A percentile compares a stretch with the other conserved stretches of the same genome.
phyloP scores from a whole-genome alignment of 2,888 invertebrate species.

The Lumbricus terrestris region DNA sequence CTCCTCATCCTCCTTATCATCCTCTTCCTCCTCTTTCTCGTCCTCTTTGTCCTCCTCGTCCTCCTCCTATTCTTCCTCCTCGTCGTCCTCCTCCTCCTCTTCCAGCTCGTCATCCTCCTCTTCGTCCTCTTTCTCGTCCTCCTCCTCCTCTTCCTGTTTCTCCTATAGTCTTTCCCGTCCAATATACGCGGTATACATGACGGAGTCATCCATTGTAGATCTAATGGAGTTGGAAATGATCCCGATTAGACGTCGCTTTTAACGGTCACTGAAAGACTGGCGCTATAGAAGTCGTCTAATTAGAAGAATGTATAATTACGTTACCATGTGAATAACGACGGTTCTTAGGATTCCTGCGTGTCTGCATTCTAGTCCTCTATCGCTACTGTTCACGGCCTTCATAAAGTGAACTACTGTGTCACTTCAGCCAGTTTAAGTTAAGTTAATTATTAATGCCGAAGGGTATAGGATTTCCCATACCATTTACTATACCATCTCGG shows the following conservation, averaged over 20 bases:
- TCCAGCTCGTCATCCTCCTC: background rate
- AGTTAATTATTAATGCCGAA: too few species aligned
- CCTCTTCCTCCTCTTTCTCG: too few species aligned
- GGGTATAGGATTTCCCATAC: too few species aligned
- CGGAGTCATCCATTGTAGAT: background rate
- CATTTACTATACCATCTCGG: too few species aligned
- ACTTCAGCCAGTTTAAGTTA: too few species aligned
- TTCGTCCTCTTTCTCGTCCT: background rate
- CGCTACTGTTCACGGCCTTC: background rate
- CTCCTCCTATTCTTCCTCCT: too few species aligned
- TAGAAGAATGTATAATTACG: background rate
- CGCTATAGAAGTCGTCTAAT: background rate
- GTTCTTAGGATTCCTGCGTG: background rate
- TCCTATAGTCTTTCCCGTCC: background rate
- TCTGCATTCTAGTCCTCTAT: background rate
- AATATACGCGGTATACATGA: background rate
- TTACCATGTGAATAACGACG: background rate
- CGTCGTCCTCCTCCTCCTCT: background rate
- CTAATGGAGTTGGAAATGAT: background rate
- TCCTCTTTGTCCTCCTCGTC: too few species aligned
- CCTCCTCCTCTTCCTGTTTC: too few species aligned
- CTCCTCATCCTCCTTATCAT: too few species aligned
- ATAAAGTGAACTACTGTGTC: too few species aligned
- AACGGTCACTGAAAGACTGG: background rate
- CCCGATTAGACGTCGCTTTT: background rate